Evolutionary conservation across 2,888 invertebrate species (phyloP), one percentile per base, ranked within the genome.

Genomic region (Helobdella robusta): DNA sequence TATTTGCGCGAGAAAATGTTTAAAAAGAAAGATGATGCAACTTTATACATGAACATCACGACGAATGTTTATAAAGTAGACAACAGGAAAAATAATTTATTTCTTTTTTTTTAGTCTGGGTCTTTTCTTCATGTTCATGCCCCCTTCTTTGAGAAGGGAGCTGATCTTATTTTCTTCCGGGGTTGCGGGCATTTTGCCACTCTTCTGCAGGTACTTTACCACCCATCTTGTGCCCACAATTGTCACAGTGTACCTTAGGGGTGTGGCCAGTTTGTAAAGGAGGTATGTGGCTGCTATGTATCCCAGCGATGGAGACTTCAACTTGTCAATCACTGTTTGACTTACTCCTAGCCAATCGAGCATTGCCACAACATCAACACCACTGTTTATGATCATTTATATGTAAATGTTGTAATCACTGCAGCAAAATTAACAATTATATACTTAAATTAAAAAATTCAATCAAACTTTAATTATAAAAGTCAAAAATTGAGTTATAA

Each of bases 261-360:
- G 95, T 8, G 93, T 90, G 34, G 86, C 86, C 71, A 97, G 83
- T 83, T 98, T 98, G 80, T 95, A 98, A 73, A 94, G 83, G 50
- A 91, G 87, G 80, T 92, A 90, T 0, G 93, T 85, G 44, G 94
- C 83, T 8, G 95, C 95, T 76, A 89, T 81, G 78, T 91, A 87
- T 15, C 97, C 95, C 78, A 92, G 88, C 72, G 78, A 85, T 0
- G 91, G 89, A 70, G 86, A 85, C 74, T 84, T 84, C 63, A 95
- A 80, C 65, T 88, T 87, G 64, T 86, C 84, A 64, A 91, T 82
- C 56, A 93, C 82, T 68, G 80, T 84, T 72, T 94, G 91, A 79
- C 87, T 88, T 4, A 91, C 79, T 71, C 89, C 86, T 69, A 89
- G 74, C 28, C 83, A 83, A 79, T 92, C 87, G 75, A 97, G 79